Conservation (phyloP, 2,888 invertebrate species). For the Pterobdella sp. region DNA sequence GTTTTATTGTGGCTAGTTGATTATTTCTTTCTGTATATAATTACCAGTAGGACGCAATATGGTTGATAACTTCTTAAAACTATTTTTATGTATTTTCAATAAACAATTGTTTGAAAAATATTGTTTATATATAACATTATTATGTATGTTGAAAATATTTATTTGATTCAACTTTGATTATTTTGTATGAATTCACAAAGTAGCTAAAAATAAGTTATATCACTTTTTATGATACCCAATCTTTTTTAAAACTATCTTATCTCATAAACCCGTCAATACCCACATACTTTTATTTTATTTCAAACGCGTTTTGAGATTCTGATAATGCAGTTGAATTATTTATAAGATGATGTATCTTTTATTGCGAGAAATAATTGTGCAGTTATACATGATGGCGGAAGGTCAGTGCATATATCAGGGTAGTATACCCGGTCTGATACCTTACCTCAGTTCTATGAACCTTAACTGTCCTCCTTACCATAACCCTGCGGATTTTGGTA, state of each 20-base stretch:
- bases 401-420: conserved; percentile 90
- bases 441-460: conserved; percentile 70
- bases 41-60: too few relatives aligned
- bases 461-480: conserved; percentile 89
- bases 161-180: too few relatives aligned
- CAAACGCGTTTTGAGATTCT: background rate
- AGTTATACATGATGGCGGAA: conserved; percentile 71
- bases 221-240: background rate
- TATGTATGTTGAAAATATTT: too few relatives aligned
- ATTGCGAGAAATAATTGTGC: conserved; percentile 41
- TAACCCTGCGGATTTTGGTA: conserved; percentile 90
- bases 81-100: too few relatives aligned
- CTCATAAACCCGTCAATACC: too few relatives aligned
- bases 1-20: too few relatives aligned
- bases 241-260: background rate
- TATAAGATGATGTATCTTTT: background rate
- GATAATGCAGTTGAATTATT: background rate
- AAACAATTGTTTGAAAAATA: too few relatives aligned
- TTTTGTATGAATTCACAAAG: too few relatives aligned
- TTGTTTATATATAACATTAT: too few relatives aligned
- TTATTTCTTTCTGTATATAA: too few relatives aligned
- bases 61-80: too few relatives aligned
- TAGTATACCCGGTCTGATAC: conserved; percentile 72
- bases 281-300: background rate
- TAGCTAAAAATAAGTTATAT: too few relatives aligned